Evolutionary conservation across 2,888 invertebrate species (phyloP), one percentile per base, ranked within the genome.

Genomic region (Kuschelorhynchus macadamiae): DNA sequence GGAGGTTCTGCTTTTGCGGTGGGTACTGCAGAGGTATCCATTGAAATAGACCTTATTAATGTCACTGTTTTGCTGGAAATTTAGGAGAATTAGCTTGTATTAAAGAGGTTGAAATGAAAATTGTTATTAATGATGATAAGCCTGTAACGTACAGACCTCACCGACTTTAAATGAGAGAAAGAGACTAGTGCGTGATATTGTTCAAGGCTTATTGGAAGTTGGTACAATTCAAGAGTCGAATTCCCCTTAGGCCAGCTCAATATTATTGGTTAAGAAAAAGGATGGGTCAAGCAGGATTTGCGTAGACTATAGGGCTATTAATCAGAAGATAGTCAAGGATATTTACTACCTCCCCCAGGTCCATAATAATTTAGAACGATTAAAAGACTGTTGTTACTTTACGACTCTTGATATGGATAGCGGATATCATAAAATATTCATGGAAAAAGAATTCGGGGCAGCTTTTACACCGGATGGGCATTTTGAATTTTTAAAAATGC

Each of bases 401-500:
- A 57, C 64, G n/a, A n/a, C n/a, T n/a, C n/a, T n/a, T 14, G 47
- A 21, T 32, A 36, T 64, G 47, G 7, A 25, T 5, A 25, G 7
- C 3, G 7, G 25, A 25, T 25, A 5, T 7, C 25, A 25, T 25
- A 25, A 5, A 3, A 3, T 25, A 25, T 25, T 25, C 7, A 25
- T 25, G 3, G 25, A 25, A 25, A 7, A 25, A 25, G 4, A 25
- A 25, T 25, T 25, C 2, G 77, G 76, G 39, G 80, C 78, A 0
- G 79, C 76, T 0, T 76, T 77, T 36, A 79, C 76, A 2, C 77
- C 76, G 0, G 78, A 77, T 17, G 78, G 78, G 5, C 66, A 78
- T 5, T 80, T 68, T 41, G 76, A 81, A 72, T 77, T 75, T 50
- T 49, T 72, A 3, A 56, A 72, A 0, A 75, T 79, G 77, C 76